Evolutionary conservation across 2,888 invertebrate genomes (phyloP).

Genomic region (Aphrophora alni): DNA sequence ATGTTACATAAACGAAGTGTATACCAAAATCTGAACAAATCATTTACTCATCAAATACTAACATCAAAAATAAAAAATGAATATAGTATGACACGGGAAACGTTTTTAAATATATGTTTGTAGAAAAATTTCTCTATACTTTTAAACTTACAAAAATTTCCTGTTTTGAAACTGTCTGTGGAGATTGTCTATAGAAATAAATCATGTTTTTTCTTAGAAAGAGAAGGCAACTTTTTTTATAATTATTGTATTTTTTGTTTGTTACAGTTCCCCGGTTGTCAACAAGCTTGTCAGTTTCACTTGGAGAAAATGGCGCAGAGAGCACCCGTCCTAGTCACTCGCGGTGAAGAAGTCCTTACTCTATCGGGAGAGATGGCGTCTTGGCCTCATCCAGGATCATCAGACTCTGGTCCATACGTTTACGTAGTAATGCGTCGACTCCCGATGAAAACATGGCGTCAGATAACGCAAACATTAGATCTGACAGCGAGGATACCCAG

Average conservation of each 20-base stretch:
- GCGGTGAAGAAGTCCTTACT: conserved; percentile 71
- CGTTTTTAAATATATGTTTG: no score
- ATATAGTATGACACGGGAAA: no score
- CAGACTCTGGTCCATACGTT: conserved; percentile 58
- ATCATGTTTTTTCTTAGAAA: no score
- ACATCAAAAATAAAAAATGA: no score
- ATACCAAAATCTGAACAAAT: no score
- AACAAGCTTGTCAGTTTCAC: conserved; percentile 74
- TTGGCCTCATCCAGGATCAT: conserved; percentile 69
- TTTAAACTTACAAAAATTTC: no score
- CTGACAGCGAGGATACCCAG: conserved; percentile 68
- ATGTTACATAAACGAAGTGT: no score
- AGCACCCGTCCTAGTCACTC: conserved; percentile 73
- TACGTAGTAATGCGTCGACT: conserved; percentile 73
- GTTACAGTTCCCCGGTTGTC: conserved; percentile 75
- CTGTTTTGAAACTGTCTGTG: no score
- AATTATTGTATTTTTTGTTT: conserved; percentile 49
- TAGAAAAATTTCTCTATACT: no score
- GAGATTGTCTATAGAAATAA: no score
- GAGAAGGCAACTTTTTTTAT: no score
- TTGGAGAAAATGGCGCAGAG: conserved; percentile 67
- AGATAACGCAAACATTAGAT: conserved; percentile 65
- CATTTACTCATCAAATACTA: no score
- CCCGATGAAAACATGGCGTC: conserved; percentile 54
- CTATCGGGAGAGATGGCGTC: conserved; percentile 68